Conservation (phyloP, 2,888 invertebrate species). For the Ormyrus rosae region DNA sequence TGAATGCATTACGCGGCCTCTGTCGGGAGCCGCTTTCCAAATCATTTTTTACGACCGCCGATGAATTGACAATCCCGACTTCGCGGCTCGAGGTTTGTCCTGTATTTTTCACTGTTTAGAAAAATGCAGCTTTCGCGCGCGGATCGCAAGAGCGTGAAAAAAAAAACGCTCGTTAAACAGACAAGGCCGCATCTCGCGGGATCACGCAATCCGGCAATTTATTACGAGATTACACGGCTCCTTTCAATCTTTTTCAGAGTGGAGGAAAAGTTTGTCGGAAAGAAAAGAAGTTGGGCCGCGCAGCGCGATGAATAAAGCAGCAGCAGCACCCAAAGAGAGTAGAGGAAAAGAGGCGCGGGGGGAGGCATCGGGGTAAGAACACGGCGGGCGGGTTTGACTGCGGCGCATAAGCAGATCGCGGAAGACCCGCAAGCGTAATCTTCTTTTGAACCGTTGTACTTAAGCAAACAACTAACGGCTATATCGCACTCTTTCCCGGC, state of each 20-base stretch:
- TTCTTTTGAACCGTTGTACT: neutral
- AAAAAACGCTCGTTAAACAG: too few relatives aligned
- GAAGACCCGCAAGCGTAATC: slow-evolving; percentile 3
- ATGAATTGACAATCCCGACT: too few relatives aligned
- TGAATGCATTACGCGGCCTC: too few relatives aligned
- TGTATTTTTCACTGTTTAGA: neutral
- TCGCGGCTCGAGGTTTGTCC: too few relatives aligned
- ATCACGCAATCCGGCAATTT: too few relatives aligned
- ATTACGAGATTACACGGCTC: too few relatives aligned
- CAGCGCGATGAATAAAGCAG: too few relatives aligned
- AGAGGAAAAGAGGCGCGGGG: neutral
- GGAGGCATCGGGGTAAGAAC: neutral
- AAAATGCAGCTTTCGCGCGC: neutral
- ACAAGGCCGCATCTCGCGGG: too few relatives aligned
- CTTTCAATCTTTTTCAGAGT: too few relatives aligned
- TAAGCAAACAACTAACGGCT: neutral
- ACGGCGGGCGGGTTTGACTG: neutral
- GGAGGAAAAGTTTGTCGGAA: too few relatives aligned
- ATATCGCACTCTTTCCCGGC: neutral
- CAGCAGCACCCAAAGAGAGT: neutral
- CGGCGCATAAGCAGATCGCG: neutral
- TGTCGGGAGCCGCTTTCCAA: neutral
- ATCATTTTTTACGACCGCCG: neutral
- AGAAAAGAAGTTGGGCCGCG: too few relatives aligned
- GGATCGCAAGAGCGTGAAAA: too few relatives aligned